Base-by-base conservation (phyloP, 2,797 vertebrate species). In the Pangasius larnaudii region DNA sequence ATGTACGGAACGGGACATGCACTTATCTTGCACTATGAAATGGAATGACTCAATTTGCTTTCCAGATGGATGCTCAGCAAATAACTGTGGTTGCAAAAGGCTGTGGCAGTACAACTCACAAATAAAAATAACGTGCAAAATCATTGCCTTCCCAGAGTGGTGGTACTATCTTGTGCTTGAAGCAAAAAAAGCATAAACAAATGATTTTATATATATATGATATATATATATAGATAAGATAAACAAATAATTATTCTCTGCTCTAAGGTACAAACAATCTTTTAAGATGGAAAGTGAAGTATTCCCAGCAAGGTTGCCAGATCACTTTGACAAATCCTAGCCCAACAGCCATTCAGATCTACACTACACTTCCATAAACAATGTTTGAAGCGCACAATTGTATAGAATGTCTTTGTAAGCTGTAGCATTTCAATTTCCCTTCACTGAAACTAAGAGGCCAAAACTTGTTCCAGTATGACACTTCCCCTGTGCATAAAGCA, bases 21-120 rank as follows among this genome's bases (percentile, higher is more conserved):
- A 51, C 67, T 24, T 81, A 30, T 87, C 56, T 36, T 87, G n/a
- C 18, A 24, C 86, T 74, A 16, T 84, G 49, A 69, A 46, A 88
- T 49, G 33, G 46, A 71, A 75, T 85, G 82, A 79, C 61, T 88
- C 67, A 83, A 16, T 85, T 72, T 77, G 46, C 9, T 39, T 75
- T 79, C 61, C 51, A 79, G 84, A 85, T 42, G 24, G 72, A n/a
- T 59, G 49, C 51, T 59, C 59, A 61, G 61, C 74, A 85, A 79
- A 75, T 58, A 74, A 69, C 30, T 58, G 51, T 58, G 87, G 33
- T 79, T 65, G 33, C 36, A 67, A 67, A 19, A 51, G 24, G 42
- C 46, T 61, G 10, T 61, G 42, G 39, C 16, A 30, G n/a, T n/a
- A 61, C 36, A 81, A 59, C 30, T 79, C 53, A 5, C 11, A 65